Base-by-base conservation (phyloP, 2,888 invertebrate genomes). In the Hyles lineata region DNA sequence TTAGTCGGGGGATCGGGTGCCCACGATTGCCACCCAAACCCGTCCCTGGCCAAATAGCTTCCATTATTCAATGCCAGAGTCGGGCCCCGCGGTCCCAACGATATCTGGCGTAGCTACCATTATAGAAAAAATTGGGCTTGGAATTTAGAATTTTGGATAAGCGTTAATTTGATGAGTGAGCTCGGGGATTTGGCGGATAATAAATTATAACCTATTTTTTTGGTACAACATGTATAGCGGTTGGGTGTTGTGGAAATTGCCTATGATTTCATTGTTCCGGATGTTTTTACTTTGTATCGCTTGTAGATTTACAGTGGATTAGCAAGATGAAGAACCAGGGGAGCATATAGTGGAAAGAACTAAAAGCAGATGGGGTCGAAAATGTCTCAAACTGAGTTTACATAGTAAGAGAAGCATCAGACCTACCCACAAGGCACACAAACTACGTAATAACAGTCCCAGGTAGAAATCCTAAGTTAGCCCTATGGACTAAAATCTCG, bases 31-130 rank as follows among this genome's bases (percentile, higher is more conserved):
- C 55, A 67, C 50, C 67, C 43, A 55, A 67, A 50, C 50, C 67
- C 67, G 50, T 19, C 67, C 67, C 67, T 67, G 67, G 2, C 23
- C 50, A 67, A 67, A 71, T 52, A 21, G 71, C 76, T 73, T 78
- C 75, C 79, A 78, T 79, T 78, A 78, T 77, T 80, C 78, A 80
- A 78, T 79, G 77, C 76, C 76, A 76, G 58, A 72, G 52, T 52
- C 71, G 71, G 21, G 62, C 52, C 43, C 55, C 50, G 58, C 73
- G 71, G 67, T 35, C 50, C 50, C 67, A 25, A 70, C 76, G 75
- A 77, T 77, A 75, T 78, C 76, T 74, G 69, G 29, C 52, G 52
- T 61, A 21, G 62, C 55, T 61, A 43, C 71, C 52, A 71, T 71
- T 71, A 71, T 62, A 55, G 62, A 71, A 71, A 71, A 71, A 67